These are phyloP conservation scores for Monochamus alternatus DNA, from an alignment of 2,888 invertebrate species.

Conservation along the genomic window DNA sequence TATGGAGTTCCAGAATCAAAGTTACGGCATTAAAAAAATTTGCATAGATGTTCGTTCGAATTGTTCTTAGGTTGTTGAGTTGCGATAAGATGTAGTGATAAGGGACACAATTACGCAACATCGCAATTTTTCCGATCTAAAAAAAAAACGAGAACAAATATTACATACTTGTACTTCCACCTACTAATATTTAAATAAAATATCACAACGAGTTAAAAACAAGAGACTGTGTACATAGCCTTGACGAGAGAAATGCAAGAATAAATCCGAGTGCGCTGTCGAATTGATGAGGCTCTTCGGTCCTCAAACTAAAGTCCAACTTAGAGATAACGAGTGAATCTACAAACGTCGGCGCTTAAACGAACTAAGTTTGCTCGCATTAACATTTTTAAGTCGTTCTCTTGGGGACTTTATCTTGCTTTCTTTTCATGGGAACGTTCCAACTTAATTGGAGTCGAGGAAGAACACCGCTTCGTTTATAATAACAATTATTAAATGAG, in stretches of 20 bases:
- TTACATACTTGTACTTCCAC: too few relatives aligned
- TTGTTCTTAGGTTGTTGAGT: too few relatives aligned
- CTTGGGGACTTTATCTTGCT: background rate
- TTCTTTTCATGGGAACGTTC: background rate
- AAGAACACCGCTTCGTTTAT: background rate
- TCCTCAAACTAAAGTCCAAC: slow-evolving; percentile 2
- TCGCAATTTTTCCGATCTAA: too few relatives aligned
- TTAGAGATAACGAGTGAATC: slow-evolving; percentile 15
- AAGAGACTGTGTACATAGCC: background rate
- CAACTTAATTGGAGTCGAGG: background rate
- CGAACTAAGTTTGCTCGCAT: slow-evolving; percentile 10
- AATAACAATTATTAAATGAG: background rate
- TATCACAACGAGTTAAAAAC: background rate
- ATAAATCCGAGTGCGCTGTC: background rate
- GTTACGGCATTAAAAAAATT: too few relatives aligned
- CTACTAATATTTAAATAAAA: too few relatives aligned
- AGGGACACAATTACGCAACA: too few relatives aligned
- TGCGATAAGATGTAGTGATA: too few relatives aligned
- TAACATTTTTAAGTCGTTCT: slow-evolving; percentile 26
- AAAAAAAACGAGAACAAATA: too few relatives aligned
- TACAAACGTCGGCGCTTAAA: slow-evolving; percentile 3
- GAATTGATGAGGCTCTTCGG: slow-evolving; percentile 3
- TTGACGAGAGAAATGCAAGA: background rate
- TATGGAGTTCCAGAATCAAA: too few relatives aligned
- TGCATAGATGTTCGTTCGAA: too few relatives aligned